Base-by-base conservation (phyloP, 2,888 invertebrate genomes). In the Polymixis lichenea region DNA sequence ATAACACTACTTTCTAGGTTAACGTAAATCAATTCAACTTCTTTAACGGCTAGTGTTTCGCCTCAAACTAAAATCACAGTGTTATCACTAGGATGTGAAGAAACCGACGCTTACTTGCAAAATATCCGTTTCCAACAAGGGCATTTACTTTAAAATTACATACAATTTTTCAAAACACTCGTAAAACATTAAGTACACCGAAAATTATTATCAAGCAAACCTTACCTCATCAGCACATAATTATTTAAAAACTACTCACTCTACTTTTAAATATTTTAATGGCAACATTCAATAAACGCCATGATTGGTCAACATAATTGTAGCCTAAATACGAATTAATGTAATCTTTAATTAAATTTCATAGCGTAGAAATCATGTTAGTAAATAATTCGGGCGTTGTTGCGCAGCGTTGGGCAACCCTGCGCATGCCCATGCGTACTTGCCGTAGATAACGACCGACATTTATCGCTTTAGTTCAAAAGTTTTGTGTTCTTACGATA, bases 351-450 rank as follows among this genome's bases (percentile, higher is more conserved):
- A 83, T 84, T 56, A 82, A 61, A 81, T 71, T 73, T 38, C 17
- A 73, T 74, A 25, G 51, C 55, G 28, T 28, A 38, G 51, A 68
- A 81, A 84, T 71, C 68, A 61, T 51, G 62, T 71, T 58, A 13
- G 32, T 74, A 65, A 77, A 62, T 60, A 77, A 80, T 72, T 78
- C 7, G 32, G 72, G 46, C 49, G 55, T 58, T 6, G 61, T 68
- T 80, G 70, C 86, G 68, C 67, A 84, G 86, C 28, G 72, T 90
- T 87, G 61, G 76, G 87, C 87, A 90, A 90, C 87, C 83, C 82
- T 82, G 68, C 70, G 74, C 89, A 90, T 90, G 89, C 89, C 87
- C 91, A 86, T 46, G 58, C 62, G 80, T 68, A 83, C 83, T 75
- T 64, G 9, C 58, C 64, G 32, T 77, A 80, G 79, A 72, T 73